These are phyloP conservation scores for Anarhynchus alexandrinus DNA, from an alignment of 2,113 vertebrate genomes.

Conservation along the genomic window DNA sequence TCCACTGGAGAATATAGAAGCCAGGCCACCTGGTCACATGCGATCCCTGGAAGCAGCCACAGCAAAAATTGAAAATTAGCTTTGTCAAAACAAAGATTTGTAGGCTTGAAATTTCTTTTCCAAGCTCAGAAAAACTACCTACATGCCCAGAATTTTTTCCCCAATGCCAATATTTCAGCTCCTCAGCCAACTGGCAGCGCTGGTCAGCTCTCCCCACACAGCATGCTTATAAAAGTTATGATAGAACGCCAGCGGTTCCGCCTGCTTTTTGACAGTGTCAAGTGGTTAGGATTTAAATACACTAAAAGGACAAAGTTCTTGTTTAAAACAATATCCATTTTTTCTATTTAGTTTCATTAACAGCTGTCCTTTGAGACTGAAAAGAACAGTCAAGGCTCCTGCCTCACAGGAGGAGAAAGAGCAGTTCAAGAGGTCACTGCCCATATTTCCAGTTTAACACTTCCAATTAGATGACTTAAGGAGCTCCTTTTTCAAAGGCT, in stretches of 20 bases:
- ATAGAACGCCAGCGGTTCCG: background rate
- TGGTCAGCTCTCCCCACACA: background rate
- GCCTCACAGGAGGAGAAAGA: background rate
- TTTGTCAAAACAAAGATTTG: background rate
- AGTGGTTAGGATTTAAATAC: background rate
- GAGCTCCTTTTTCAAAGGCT: background rate
- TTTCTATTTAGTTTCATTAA: background rate
- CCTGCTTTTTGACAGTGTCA: background rate
- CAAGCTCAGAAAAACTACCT: background rate
- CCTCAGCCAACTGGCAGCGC: background rate
- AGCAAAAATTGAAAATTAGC: background rate
- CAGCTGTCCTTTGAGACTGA: background rate
- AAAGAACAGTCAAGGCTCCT: background rate
- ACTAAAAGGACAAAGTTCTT: background rate
- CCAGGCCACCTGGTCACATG: constrained; percentile 95
- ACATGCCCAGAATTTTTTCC: background rate
- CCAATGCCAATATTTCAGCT: background rate
- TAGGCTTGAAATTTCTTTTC: background rate
- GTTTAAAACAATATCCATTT: background rate
- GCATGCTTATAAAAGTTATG: background rate
- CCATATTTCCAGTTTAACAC: background rate
- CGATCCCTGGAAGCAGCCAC: constrained; percentile 80
- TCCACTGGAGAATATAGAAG: constrained; percentile 97
- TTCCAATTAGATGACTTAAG: background rate
- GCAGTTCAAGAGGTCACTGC: background rate